Conservation (phyloP, 23 tunicate species). For the Trididemnum nubilum region DNA sequence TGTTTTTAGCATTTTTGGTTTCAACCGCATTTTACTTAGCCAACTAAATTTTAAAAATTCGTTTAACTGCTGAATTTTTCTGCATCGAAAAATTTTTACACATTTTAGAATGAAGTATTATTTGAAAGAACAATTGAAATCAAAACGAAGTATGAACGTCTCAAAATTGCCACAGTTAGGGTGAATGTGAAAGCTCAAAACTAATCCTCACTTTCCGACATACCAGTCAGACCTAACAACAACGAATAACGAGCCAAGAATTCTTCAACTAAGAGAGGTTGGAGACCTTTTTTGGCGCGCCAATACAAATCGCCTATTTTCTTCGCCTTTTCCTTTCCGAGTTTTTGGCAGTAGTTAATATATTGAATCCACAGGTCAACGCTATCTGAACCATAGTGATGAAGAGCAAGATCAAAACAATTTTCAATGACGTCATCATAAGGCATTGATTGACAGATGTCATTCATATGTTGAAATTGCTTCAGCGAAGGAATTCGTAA, state of each 20-base stretch:
- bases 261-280: slow-evolving; percentile 44
- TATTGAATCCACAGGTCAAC: slow-evolving; percentile 70
- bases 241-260: slow-evolving; percentile 49
- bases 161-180: too few relatives aligned
- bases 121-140: too few relatives aligned
- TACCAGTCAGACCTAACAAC: too few relatives aligned
- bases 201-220: too few relatives aligned
- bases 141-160: too few relatives aligned
- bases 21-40: too few relatives aligned
- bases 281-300: slow-evolving; percentile 70
- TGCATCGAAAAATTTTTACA: too few relatives aligned
- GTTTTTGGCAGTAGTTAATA: slow-evolving; percentile 24
- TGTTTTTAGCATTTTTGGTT: too few relatives aligned
- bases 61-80: too few relatives aligned
- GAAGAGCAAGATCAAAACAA: slow-evolving; percentile 56
- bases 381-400: slow-evolving; percentile 26
- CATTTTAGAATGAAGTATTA: too few relatives aligned
- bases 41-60: too few relatives aligned
- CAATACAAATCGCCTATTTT: slow-evolving; percentile 53
- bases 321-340: neutral
- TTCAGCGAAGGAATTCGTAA: slow-evolving; percentile 34
- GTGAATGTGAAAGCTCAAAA: too few relatives aligned
- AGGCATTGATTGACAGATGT: slow-evolving; percentile 4
- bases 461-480: slow-evolving; percentile 28
- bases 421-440: neutral